Conservation (phyloP, 1,140 invertebrate genomes). For the Vanessa tameamea region DNA sequence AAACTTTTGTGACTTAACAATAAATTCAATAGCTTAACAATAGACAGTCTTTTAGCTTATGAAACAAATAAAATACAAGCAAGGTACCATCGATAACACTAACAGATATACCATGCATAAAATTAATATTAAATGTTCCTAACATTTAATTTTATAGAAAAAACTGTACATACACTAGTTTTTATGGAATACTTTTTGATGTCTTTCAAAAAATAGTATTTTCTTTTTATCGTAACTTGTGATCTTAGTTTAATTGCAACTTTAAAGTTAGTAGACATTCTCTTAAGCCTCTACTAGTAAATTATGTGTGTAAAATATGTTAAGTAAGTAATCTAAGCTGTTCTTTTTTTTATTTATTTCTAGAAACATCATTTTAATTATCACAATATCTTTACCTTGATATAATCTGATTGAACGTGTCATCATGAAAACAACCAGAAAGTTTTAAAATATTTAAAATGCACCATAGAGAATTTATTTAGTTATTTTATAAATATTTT, state of each 20-base stretch:
- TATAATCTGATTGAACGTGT: not conserved
- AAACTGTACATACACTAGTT: conserved; percentile 22
- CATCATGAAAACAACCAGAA: not conserved
- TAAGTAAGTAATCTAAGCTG: conserved; percentile 9
- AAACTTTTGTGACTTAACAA: conserved; percentile 77
- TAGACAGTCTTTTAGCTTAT: conserved; percentile 79
- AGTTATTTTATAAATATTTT: not conserved
- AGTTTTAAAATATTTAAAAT: conserved; percentile 1
- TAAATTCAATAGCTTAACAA: conserved; percentile 75
- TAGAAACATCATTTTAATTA: conserved; percentile 6
- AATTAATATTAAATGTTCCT: conserved; percentile 30
- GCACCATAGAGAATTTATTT: not conserved
- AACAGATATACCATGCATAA: conserved; percentile 40
- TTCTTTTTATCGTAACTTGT: conserved; percentile 8
- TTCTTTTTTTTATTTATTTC: not conserved
- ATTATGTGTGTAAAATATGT: conserved; percentile 7
- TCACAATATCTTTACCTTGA: not conserved
- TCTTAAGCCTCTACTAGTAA: conserved; percentile 3
- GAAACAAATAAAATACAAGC: conserved; percentile 64
- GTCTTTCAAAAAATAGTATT: conserved; percentile 15
- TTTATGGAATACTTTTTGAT: conserved; percentile 22
- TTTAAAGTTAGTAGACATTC: not conserved
- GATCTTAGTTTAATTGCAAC: conserved; percentile 2
- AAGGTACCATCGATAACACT: conserved; percentile 55
- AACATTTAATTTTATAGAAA: conserved; percentile 31